Evolutionary conservation across 2,797 vertebrate genomes (phyloP).

Genomic region (Pipistrellus pipistrellus): DNA sequence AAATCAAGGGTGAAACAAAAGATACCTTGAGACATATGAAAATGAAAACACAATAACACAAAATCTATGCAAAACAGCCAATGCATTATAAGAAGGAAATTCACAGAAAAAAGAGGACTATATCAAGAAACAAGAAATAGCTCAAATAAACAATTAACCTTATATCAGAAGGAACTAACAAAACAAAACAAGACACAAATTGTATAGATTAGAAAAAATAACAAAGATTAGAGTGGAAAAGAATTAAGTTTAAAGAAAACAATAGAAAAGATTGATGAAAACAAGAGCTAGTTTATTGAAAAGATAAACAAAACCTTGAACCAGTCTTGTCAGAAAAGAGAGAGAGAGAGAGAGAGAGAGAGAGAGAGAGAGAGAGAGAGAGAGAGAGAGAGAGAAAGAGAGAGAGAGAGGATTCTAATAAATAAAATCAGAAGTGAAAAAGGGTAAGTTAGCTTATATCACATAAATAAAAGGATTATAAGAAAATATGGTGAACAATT

Average conservation of each 20-base stretch:
- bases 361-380: too few relatives aligned
- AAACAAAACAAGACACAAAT: neutral
- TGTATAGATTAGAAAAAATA: neutral
- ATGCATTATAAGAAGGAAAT: neutral
- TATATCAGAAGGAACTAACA: neutral
- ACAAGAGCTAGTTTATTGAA: neutral
- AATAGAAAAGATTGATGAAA: neutral
- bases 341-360: too few relatives aligned
- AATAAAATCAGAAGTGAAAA: neutral
- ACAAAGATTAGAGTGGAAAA: neutral
- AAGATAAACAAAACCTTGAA: neutral
- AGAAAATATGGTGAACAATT: neutral
- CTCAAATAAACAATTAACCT: neutral
- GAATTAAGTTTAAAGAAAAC: neutral
- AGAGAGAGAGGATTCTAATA: neutral
- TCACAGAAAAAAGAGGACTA: neutral
- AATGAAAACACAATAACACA: neutral
- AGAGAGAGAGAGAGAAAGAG: neutral
- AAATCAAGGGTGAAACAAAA: neutral
- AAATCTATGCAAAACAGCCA: neutral
- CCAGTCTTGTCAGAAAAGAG: neutral
- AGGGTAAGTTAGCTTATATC: neutral
- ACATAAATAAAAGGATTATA: neutral
- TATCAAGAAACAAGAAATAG: neutral
- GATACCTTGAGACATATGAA: neutral